A percentile compares a stretch with the other conserved stretches of the same genome.
phyloP scores from a whole-genome alignment of 2,113 vertebrate genomes.

The Corythoichthys intestinalis region DNA sequence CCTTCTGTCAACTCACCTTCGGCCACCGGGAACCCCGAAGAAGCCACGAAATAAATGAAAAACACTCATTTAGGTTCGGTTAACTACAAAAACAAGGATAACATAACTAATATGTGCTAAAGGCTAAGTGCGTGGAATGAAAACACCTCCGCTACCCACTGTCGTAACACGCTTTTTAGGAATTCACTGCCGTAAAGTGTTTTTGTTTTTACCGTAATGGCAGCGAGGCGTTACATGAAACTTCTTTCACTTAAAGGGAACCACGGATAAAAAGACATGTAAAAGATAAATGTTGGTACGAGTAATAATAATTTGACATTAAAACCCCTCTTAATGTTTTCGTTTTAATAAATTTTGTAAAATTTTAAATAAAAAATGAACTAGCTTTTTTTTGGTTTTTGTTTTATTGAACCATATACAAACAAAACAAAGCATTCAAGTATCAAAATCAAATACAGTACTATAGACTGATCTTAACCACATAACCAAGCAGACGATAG shows the following conservation, averaged over 20 bases:
- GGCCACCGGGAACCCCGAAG: conserved; percentile 62
- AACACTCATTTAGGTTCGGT: conserved; percentile 63
- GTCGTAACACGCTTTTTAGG: conserved; percentile 45
- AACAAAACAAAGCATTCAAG: too few species aligned
- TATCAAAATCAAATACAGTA: too few species aligned
- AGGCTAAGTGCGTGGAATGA: neutral
- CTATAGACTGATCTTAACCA: too few species aligned
- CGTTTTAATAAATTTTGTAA: too few species aligned
- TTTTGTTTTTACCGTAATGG: conserved; percentile 27
- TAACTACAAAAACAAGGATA: neutral
- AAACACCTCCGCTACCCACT: conserved; percentile 25
- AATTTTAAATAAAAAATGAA: too few species aligned
- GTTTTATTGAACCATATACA: too few species aligned
- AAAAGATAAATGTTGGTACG: too few species aligned
- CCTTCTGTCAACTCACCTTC: conserved; percentile 50
- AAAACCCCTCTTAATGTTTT: too few species aligned
- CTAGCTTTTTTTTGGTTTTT: too few species aligned
- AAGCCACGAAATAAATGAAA: conserved; percentile 77
- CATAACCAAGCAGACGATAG: too few species aligned
- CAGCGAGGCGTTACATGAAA: neutral
- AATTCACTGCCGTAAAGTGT: conserved; percentile 34
- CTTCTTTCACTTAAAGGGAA: neutral
- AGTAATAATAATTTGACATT: too few species aligned
- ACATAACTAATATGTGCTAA: neutral
- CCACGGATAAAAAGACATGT: too few species aligned